Conservation (phyloP, 2,113 vertebrate species). For the Oenanthe oenanthe region DNA sequence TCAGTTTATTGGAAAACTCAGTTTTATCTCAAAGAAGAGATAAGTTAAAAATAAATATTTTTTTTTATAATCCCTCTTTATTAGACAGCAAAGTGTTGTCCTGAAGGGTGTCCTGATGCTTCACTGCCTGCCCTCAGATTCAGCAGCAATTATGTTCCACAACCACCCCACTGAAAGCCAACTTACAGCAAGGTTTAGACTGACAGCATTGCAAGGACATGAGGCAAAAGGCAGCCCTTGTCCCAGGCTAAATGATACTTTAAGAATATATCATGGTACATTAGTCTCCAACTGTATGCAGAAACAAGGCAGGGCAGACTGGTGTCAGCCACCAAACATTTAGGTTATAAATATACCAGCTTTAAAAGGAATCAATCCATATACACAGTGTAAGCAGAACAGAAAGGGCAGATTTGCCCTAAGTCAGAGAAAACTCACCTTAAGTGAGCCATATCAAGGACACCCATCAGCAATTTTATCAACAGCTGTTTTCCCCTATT, state of each 20-base stretch:
- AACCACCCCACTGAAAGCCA: not conserved
- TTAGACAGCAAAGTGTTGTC: not conserved
- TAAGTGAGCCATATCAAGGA: not conserved
- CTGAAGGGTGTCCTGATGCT: not conserved
- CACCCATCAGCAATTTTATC: not conserved
- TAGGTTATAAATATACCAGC: not conserved
- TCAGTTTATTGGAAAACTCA: no score
- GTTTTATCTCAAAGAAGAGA: not conserved
- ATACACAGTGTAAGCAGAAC: not conserved
- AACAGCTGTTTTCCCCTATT: not conserved
- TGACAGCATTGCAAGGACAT: fast-evolving
- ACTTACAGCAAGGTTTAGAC: not conserved
- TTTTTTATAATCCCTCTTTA: not conserved
- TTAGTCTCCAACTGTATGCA: not conserved
- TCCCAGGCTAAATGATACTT: not conserved
- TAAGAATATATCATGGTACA: fast-evolving
- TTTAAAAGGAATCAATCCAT: not conserved
- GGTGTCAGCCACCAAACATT: fast-evolving
- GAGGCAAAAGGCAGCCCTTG: not conserved
- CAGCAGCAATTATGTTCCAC: not conserved
- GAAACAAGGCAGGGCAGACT: not conserved
- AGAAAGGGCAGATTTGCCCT: not conserved
- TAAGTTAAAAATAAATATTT: not conserved
- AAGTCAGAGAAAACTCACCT: not conserved
- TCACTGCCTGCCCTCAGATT: not conserved